Evolutionary conservation across 2,888 invertebrate species (phyloP), one percentile per base, ranked within the genome.

Genomic region (Biston stratarius): DNA sequence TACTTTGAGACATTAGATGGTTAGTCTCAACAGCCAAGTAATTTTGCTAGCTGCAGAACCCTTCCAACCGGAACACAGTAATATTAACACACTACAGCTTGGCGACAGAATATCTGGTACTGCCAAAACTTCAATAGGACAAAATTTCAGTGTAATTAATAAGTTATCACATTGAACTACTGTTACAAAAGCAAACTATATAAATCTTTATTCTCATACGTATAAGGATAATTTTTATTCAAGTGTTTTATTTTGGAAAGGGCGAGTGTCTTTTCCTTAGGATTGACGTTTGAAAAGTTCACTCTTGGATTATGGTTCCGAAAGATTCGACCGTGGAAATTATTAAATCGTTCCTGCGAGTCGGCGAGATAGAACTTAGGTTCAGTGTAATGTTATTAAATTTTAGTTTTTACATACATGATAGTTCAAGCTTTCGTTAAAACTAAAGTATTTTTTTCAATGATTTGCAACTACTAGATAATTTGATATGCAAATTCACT

Each of bases 271-370:
- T 74, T 79, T 80, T 79, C 71, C 60, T 69, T 69, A 67, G 77
- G 77, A 82, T 80, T 82, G 83, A 83, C 83, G 73, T 78, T 77
- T 76, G 75, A 74, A 74, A 79, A 78, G 78, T 72, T 70, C 65
- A 55, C 63, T 55, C 24, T 44, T 24, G 65, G 62, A 69, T 72
- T 69, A 65, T 61, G 69, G 42, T 44, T 57, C 48, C 62, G 62
- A 62, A 60, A 62, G 48, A 57, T 66, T 47, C 38, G 45, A 62
- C 45, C 52, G 61, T 51, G 44, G 52, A 63, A 60, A 55, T 63
- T 57, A 69, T 58, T 61, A 69, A 66, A 65, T 15, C 15, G 59
- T 59, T 6, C n/a, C 36, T 47, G 38, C 11, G 49, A 49, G 49
- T 42, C 8, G 14, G 2, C 2, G 15, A 15, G n/a, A 38, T 40